phyloP scores from a whole-genome alignment of 2,113 vertebrate genomes.

The Anguilla rostrata region DNA sequence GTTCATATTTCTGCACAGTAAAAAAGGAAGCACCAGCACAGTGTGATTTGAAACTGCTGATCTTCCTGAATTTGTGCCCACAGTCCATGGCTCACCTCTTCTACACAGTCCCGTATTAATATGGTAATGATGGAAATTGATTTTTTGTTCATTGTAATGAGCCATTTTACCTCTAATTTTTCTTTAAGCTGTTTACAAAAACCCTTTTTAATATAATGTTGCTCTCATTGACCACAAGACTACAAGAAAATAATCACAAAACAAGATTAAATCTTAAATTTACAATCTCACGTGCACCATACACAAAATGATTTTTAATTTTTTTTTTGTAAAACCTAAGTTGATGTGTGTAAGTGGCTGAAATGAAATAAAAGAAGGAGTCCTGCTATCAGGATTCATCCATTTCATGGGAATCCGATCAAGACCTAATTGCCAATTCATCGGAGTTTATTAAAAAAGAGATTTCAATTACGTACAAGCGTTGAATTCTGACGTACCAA shows the following conservation, averaged over 20 bases:
- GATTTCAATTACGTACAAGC: constrained; percentile 93
- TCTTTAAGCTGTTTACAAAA: neutral
- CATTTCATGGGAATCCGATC: constrained; percentile 90
- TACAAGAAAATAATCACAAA: neutral
- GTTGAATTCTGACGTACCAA: constrained; percentile 86
- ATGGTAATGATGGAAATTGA: neutral
- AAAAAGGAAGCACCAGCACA: constrained; percentile 62
- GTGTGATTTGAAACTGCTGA: constrained; percentile 65
- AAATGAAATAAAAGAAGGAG: constrained; percentile 80
- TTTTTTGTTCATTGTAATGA: constrained; percentile 4
- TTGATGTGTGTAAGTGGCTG: constrained; percentile 73
- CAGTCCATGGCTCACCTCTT: constrained; percentile 50
- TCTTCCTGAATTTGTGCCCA: constrained; percentile 60
- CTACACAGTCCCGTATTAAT: constrained; percentile 13
- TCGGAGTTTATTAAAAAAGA: constrained; percentile 98
- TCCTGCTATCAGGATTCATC: constrained; percentile 86
- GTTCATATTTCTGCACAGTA: constrained; percentile 48
- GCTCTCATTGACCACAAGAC: neutral
- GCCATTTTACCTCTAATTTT: neutral
- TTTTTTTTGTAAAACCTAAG: constrained; percentile 2
- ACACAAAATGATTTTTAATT: constrained; percentile 68
- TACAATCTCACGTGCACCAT: constrained; percentile 32
- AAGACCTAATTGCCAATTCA: constrained; percentile 95
- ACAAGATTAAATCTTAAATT: neutral
- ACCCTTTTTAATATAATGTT: neutral